phyloP scores from a whole-genome alignment of 2,797 vertebrate species.

The Sternotherus odoratus region DNA sequence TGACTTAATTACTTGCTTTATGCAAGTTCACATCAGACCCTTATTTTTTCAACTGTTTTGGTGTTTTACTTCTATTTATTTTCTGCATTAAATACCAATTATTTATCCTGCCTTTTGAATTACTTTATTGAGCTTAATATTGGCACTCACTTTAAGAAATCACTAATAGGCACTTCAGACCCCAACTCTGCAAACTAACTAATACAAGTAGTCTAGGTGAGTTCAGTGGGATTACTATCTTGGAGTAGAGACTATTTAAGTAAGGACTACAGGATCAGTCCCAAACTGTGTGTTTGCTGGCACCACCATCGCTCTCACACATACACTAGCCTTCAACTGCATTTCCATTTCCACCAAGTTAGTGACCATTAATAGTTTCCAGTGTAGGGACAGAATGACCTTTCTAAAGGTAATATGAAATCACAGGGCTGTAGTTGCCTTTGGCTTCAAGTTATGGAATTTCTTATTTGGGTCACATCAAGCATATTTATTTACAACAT shows the following conservation, averaged over 20 bases:
- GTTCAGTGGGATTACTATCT: not conserved
- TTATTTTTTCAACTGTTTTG: not conserved
- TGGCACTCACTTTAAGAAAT: conserved; percentile 21
- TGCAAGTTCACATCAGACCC: conserved; percentile 46
- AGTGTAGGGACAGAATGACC: not conserved
- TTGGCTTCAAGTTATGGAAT: not conserved
- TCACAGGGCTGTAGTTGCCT: not conserved
- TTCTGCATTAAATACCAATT: conserved; percentile 36
- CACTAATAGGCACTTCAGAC: not conserved
- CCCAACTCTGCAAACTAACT: not conserved
- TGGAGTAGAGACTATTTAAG: not conserved
- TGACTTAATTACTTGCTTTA: conserved; percentile 55
- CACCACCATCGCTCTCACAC: not conserved
- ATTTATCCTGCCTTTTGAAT: conserved; percentile 47
- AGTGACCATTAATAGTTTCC: not conserved
- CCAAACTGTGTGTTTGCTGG: not conserved
- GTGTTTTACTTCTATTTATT: conserved; percentile 50
- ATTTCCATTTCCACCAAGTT: not conserved
- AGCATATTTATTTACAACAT: not conserved
- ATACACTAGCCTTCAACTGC: not conserved
- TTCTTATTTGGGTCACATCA: not conserved
- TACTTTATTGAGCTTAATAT: conserved; percentile 47
- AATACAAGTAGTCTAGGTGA: not conserved
- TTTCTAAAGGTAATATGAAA: not conserved
- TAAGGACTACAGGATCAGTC: not conserved